These are phyloP conservation scores for Theristus sp. DNA, from an alignment of 2,888 invertebrate species.

Conservation along the genomic window DNA sequence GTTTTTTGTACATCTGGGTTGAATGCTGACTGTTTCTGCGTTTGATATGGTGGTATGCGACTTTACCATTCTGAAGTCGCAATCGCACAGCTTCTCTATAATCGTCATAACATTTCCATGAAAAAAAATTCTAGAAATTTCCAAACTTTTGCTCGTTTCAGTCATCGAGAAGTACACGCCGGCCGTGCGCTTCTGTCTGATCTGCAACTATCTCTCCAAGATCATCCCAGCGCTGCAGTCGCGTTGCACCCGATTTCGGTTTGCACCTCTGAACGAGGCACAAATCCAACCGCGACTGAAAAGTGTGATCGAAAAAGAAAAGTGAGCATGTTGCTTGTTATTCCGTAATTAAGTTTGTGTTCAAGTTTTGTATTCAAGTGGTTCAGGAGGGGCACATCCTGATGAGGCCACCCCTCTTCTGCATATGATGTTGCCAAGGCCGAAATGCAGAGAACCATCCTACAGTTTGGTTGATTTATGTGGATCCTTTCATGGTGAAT, in stretches of 20 bases:
- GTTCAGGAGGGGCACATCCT: no score
- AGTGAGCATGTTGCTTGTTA: background rate
- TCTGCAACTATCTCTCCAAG: slow-evolving; percentile 93
- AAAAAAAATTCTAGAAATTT: background rate
- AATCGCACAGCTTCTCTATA: background rate
- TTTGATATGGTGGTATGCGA: no score
- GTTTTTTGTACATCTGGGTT: no score
- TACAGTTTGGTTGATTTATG: no score
- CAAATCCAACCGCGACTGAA: slow-evolving; percentile 76
- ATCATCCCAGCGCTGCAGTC: slow-evolving; percentile 97
- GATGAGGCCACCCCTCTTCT: no score
- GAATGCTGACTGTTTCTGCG: no score
- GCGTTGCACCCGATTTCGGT: slow-evolving; percentile 83
- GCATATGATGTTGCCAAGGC: no score
- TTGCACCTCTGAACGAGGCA: slow-evolving; percentile 61
- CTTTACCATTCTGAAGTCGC: background rate
- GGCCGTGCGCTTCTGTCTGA: slow-evolving; percentile 91
- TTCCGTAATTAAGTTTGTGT: background rate
- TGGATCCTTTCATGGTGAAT: no score
- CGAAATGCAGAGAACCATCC: no score
- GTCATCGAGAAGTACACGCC: slow-evolving; percentile 98
- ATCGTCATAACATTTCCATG: background rate
- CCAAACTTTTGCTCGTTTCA: slow-evolving; percentile 25
- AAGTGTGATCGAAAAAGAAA: slow-evolving; percentile 44
- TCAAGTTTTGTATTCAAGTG: background rate